Percentiles rank a stretch among this genome's conserved stretches.
These are phyloP conservation scores for Clunio marinus DNA, from an alignment of 2,888 invertebrate species.

Conservation along the genomic window DNA sequence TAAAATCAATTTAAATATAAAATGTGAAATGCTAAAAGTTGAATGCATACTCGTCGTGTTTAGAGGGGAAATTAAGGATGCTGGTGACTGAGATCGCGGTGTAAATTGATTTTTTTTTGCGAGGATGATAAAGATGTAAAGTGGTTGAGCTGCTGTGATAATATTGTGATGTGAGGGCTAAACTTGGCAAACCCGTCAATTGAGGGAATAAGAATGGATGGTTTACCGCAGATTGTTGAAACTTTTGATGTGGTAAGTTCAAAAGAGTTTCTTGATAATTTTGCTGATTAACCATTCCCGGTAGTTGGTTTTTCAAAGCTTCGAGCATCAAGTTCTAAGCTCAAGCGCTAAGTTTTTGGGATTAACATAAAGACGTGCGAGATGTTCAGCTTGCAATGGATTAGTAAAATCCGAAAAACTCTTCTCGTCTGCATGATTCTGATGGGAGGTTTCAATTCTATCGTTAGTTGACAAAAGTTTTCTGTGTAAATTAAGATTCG, in stretches of 20 bases:
- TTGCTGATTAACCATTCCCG: conserved; percentile 26
- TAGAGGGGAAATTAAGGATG: no score
- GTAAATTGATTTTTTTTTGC: conserved; percentile 25
- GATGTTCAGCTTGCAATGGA: conserved; percentile 71
- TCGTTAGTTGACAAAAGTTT: conserved; percentile 73
- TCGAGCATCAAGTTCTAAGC: conserved; percentile 56
- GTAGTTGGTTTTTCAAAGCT: conserved; percentile 55
- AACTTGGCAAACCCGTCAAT: conserved; percentile 49
- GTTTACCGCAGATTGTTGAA: conserved; percentile 43
- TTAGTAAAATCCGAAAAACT: conserved; percentile 44
- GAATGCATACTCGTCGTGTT: no score
- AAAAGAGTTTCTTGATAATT: conserved; percentile 31
- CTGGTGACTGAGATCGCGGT: conserved; percentile 52
- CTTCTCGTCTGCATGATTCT: conserved; percentile 43
- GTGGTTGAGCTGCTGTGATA: conserved; percentile 52
- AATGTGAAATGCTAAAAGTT: no score
- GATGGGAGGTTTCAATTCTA: conserved; percentile 52
- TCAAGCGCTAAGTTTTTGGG: conserved; percentile 58
- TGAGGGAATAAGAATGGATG: conserved; percentile 60
- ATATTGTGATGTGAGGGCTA: conserved; percentile 47
- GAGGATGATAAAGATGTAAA: conserved; percentile 38
- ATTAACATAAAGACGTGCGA: conserved; percentile 73
- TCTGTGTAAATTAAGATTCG: conserved; percentile 85
- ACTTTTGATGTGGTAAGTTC: conserved; percentile 20
- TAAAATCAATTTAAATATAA: no score